These are phyloP conservation scores for Heterohyrax brucei DNA, from an alignment of 2,797 vertebrate species.

Conservation along the genomic window DNA sequence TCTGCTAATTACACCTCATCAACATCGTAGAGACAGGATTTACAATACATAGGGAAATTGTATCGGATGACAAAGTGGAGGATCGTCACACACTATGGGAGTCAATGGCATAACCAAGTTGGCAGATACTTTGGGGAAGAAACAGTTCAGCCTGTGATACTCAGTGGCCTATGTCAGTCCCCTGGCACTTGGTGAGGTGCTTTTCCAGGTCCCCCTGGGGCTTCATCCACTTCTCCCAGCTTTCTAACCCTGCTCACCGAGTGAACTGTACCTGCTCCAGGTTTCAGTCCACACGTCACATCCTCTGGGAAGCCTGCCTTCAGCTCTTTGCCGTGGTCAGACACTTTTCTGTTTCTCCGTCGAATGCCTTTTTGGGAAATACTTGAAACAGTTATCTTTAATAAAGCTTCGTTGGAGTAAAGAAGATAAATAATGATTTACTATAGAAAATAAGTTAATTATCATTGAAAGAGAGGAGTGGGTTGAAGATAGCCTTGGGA, in stretches of 20 bases:
- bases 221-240: background rate
- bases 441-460: background rate
- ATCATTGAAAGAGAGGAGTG: background rate
- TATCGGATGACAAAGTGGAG: no score
- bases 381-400: background rate
- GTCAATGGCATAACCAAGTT: no score
- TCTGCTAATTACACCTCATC: no score
- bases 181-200: background rate
- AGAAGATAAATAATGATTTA: background rate
- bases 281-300: background rate
- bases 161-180: background rate
- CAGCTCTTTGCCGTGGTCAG: background rate
- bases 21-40: no score
- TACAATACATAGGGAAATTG: no score
- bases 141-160: no score
- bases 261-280: background rate
- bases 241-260: background rate
- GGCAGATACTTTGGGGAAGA: no score
- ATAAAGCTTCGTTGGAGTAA: background rate
- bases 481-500: background rate
- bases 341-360: background rate
- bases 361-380: background rate
- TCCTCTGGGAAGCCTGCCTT: background rate
- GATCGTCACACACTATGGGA: no score
- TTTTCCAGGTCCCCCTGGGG: background rate